phyloP scores from a whole-genome alignment of 2,113 vertebrate species.

The Pan troglodytes region DNA sequence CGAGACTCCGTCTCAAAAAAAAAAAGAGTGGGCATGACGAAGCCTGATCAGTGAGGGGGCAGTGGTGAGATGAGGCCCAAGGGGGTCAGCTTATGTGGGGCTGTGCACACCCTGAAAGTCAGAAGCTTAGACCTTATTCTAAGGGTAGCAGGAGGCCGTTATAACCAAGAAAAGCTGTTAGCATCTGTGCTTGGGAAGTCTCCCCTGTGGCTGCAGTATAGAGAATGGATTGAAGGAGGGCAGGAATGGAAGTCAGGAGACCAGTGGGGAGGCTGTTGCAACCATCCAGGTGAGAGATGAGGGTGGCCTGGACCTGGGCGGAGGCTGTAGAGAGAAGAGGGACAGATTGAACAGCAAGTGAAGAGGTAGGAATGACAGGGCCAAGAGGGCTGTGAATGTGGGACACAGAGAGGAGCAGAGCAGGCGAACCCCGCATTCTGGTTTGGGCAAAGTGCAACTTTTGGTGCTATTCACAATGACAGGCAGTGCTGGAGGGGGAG shows the following conservation, averaged over 20 bases:
- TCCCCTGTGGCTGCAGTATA: not conserved
- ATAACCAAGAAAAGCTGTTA: not conserved
- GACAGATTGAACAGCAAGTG: not conserved
- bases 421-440: not conserved
- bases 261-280: not conserved
- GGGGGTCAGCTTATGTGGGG: not conserved
- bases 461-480: not conserved
- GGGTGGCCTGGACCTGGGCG: not conserved
- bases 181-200: not conserved
- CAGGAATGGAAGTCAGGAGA: not conserved
- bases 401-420: not conserved
- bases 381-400: not conserved
- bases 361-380: not conserved
- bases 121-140: not conserved
- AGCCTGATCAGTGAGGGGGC: not conserved
- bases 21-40: not conserved
- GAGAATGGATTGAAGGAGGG: not conserved
- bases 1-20: no score
- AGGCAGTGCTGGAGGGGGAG: not conserved
- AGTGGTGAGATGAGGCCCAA: not conserved
- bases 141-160: not conserved
- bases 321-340: not conserved
- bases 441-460: not conserved
- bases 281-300: not conserved
- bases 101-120: not conserved